phyloP scores from a whole-genome alignment of 2,113 vertebrate species.

The Artemisiospiza belli region DNA sequence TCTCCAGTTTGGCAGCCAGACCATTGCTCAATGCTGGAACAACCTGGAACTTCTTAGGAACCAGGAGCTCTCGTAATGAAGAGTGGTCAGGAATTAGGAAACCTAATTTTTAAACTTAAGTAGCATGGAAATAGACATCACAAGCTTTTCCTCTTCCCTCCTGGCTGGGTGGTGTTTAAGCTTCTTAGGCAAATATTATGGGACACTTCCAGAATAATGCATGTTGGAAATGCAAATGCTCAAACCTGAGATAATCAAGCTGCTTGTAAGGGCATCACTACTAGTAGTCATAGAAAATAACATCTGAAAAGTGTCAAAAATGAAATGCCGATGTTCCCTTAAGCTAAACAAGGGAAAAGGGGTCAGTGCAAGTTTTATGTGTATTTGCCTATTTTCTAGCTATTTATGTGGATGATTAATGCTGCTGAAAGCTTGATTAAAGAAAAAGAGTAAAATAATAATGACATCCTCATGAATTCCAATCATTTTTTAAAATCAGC shows the following conservation, averaged over 20 bases:
- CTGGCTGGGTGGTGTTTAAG: not conserved
- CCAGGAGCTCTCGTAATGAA: not conserved
- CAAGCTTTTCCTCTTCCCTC: not conserved
- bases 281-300: not conserved
- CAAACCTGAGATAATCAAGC: not conserved
- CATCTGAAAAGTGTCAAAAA: not conserved
- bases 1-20: not conserved
- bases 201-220: not conserved
- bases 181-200: not conserved
- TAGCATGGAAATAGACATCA: not conserved
- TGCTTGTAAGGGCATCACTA: not conserved
- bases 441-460: not conserved
- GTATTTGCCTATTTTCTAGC: not conserved
- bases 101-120: not conserved
- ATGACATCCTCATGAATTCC: not conserved
- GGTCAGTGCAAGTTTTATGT: not conserved
- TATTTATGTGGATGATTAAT: not conserved
- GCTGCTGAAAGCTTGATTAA: constrained; percentile 21
- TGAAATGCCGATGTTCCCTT: not conserved
- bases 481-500: constrained; percentile 12
- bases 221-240: not conserved
- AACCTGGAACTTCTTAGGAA: not conserved
- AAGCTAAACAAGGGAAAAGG: not conserved
- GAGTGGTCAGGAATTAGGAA: not conserved
- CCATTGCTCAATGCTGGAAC: not conserved